These are phyloP conservation scores for Vipera latastei DNA, from an alignment of 2,797 vertebrate species.

Conservation along the genomic window DNA sequence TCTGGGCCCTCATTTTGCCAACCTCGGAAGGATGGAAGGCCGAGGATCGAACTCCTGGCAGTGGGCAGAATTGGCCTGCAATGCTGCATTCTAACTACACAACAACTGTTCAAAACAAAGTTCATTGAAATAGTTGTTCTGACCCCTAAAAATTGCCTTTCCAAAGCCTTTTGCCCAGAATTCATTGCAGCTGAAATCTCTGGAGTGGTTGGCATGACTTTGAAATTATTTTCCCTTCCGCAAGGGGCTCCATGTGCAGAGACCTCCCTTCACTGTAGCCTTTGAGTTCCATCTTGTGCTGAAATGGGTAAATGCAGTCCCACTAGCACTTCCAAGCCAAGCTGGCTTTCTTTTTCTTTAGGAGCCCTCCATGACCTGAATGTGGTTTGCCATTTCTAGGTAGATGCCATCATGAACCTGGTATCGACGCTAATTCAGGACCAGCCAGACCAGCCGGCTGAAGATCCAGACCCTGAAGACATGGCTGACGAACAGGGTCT, in stretches of 20 bases:
- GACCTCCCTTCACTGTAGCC: not conserved
- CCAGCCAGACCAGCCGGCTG: conserved; percentile 94
- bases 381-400: conserved; percentile 67
- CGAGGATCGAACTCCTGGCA: not conserved
- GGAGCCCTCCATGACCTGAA: not conserved
- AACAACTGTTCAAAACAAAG: not conserved
- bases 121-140: not conserved
- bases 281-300: not conserved
- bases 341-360: rapidly evolving
- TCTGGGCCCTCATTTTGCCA: not conserved
- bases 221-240: not conserved
- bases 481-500: conserved; percentile 97
- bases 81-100: not conserved
- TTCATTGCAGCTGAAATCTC: not conserved
- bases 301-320: not conserved
- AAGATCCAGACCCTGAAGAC: conserved; percentile 96
- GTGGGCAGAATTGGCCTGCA: not conserved
- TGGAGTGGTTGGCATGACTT: not conserved
- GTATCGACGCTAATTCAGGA: conserved; percentile 95
- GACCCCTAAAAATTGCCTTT: not conserved
- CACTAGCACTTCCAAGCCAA: not conserved
- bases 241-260: not conserved
- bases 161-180: not conserved
- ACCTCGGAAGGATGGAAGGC: not conserved
- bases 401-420: conserved; percentile 92